These are phyloP conservation scores for Sandelia bainsii DNA, from an alignment of 2,797 vertebrate genomes.

Conservation along the genomic window DNA sequence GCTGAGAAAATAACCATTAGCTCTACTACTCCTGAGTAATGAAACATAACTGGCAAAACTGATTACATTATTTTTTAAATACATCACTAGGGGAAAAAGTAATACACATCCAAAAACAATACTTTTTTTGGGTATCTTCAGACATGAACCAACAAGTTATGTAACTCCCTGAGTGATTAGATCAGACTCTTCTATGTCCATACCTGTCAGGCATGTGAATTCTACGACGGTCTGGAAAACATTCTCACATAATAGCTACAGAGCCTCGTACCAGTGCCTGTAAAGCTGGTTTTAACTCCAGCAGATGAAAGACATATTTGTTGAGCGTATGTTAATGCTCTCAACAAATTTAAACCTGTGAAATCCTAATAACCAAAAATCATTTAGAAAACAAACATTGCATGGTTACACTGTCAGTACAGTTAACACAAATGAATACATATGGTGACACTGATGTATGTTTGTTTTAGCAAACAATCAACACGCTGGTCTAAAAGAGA, in stretches of 20 bases:
- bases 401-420: neutral
- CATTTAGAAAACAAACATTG: slow-evolving; percentile 22
- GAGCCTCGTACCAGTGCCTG: slow-evolving; percentile 20
- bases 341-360: slow-evolving; percentile 17
- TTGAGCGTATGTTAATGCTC: slow-evolving; percentile 4
- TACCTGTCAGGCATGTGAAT: slow-evolving; percentile 44
- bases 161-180: slow-evolving; percentile 40
- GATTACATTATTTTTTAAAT: neutral
- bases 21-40: neutral
- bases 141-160: slow-evolving; percentile 59
- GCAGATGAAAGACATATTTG: slow-evolving; percentile 7
- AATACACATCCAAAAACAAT: slow-evolving; percentile 14
- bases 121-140: slow-evolving; percentile 21
- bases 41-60: neutral
- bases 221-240: slow-evolving; percentile 39
- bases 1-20: neutral
- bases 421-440: neutral
- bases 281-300: slow-evolving; percentile 18
- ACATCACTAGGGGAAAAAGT: neutral
- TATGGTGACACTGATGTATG: neutral
- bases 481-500: neutral
- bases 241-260: slow-evolving; percentile 39
- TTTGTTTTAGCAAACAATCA: neutral
- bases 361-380: slow-evolving; percentile 22
- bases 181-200: slow-evolving; percentile 47